phyloP scores from a whole-genome alignment of 2,113 vertebrate genomes.

The Rhinolophus sinicus region DNA sequence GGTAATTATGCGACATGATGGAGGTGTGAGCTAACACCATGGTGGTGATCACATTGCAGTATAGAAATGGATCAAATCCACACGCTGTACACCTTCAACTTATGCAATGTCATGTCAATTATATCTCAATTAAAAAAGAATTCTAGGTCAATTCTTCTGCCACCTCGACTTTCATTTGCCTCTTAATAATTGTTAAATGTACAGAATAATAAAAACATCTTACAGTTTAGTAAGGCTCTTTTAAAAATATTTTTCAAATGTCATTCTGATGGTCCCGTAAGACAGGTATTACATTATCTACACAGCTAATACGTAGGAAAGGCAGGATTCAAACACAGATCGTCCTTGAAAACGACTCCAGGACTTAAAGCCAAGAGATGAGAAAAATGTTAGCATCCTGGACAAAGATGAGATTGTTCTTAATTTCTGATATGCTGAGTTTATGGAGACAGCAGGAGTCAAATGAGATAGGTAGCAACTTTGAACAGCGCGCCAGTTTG shows the following conservation, averaged over 20 bases:
- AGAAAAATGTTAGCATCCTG: slow-evolving; percentile 26
- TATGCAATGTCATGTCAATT: neutral
- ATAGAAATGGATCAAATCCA: neutral
- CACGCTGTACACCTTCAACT: neutral
- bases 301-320: neutral
- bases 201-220: neutral
- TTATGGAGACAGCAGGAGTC: neutral
- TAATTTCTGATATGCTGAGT: neutral
- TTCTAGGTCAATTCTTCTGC: neutral
- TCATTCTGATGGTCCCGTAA: neutral
- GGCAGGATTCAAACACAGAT: neutral
- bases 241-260: neutral
- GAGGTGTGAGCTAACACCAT: neutral
- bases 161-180: neutral
- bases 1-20: neutral
- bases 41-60: neutral
- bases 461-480: neutral
- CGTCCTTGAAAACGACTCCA: slow-evolving; percentile 15
- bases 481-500: neutral
- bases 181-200: neutral
- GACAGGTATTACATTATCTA: neutral
- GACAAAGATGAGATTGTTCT: neutral
- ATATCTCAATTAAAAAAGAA: neutral
- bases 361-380: neutral
- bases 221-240: slow-evolving; percentile 5